These are phyloP conservation scores for Mesorhabditis sp. DNA, from an alignment of 2,888 invertebrate species.

Conservation along the genomic window DNA sequence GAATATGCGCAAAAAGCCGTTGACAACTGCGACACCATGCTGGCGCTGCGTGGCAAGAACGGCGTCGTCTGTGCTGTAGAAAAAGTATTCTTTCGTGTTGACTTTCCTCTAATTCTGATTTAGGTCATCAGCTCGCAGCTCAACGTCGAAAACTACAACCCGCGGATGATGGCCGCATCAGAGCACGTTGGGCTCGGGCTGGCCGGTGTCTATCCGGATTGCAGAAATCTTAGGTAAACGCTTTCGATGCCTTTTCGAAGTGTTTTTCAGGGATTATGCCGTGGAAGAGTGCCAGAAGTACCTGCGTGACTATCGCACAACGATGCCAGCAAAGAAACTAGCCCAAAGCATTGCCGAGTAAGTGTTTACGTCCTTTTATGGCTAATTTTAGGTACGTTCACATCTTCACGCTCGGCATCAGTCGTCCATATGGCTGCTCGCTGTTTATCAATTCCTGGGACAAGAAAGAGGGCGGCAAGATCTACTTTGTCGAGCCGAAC, in stretches of 20 bases:
- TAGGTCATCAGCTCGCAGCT: slow-evolving; percentile 68
- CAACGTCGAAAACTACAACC: slow-evolving; percentile 43
- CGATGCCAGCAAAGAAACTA: slow-evolving; percentile 75
- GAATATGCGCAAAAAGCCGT: slow-evolving; percentile 99
- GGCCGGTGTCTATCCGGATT: slow-evolving; percentile 56
- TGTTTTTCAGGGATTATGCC: slow-evolving; percentile 63
- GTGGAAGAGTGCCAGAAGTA: slow-evolving; percentile 90
- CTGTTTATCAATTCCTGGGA: slow-evolving; percentile 73
- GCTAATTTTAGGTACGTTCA: slow-evolving; percentile 77
- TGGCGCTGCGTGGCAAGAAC: slow-evolving; percentile 89
- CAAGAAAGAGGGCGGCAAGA: slow-evolving; percentile 62
- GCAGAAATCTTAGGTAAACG: slow-evolving; percentile 32
- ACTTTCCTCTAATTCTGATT: slow-evolving; percentile 69
- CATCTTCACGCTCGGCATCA: slow-evolving; percentile 94
- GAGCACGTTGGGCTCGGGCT: slow-evolving; percentile 79
- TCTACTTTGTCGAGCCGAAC: slow-evolving; percentile 94
- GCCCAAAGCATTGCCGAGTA: slow-evolving; percentile 21
- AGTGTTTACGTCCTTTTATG: slow-evolving; percentile 16
- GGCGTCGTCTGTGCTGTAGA: slow-evolving; percentile 96
- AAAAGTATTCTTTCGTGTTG: slow-evolving; percentile 79
- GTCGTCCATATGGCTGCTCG: slow-evolving; percentile 93
- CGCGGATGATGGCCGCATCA: slow-evolving; percentile 71
- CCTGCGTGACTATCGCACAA: slow-evolving; percentile 79
- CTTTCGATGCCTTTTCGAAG: too few relatives aligned
- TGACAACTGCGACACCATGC: slow-evolving; percentile 88